Percentiles rank a stretch among this genome's conserved stretches.
Conservation (phyloP, 2,797 vertebrate species). For the Phoeniculus purpureus region DNA sequence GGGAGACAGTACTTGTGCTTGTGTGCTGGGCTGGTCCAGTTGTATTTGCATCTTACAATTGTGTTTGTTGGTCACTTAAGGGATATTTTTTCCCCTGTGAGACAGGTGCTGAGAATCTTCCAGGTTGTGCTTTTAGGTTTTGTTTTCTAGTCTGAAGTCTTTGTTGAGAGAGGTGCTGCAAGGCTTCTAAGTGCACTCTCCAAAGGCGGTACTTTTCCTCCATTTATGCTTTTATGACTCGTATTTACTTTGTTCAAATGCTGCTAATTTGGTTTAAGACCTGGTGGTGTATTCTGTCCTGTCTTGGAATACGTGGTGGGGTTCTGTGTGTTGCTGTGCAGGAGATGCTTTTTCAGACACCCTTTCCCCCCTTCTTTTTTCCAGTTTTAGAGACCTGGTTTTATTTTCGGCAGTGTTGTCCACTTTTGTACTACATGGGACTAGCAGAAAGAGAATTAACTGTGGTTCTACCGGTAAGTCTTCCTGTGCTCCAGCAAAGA, state of each 20-base stretch:
- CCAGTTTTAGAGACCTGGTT: neutral
- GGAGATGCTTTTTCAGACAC: neutral
- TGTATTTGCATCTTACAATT: fast-evolving
- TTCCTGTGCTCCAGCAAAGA: neutral
- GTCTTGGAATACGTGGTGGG: neutral
- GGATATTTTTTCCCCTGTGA: neutral
- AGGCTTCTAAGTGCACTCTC: neutral
- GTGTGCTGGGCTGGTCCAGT: neutral
- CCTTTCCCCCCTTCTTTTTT: neutral
- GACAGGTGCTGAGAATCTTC: neutral
- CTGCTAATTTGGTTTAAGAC: neutral
- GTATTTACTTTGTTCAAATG: neutral
- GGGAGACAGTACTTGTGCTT: neutral
- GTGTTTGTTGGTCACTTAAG: neutral
- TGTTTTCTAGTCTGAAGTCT: neutral
- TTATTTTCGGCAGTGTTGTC: neutral
- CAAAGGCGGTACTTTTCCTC: neutral
- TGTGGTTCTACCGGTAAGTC: neutral
- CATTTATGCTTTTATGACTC: neutral
- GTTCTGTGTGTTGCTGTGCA: neutral
- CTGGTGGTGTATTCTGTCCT: neutral
- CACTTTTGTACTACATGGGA: neutral
- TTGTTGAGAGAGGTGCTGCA: neutral
- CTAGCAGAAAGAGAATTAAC: neutral
- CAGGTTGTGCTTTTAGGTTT: neutral